phyloP scores from a whole-genome alignment of 2,888 invertebrate species.

The Sinelater perroti region DNA sequence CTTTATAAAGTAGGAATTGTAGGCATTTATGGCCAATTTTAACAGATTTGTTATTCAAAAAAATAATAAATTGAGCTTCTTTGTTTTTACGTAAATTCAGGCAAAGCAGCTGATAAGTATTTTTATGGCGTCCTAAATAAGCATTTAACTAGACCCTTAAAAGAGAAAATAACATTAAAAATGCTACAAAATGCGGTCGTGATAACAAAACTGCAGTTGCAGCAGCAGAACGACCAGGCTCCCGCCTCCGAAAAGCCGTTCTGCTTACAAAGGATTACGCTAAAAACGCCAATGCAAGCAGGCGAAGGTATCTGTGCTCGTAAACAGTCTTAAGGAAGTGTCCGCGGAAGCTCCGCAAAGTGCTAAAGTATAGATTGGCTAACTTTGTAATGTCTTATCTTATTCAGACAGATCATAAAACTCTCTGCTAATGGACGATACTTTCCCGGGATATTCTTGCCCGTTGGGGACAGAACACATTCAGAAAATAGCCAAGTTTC shows the following conservation, averaged over 20 bases:
- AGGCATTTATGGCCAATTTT: no score
- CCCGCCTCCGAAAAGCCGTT: constrained; percentile 36
- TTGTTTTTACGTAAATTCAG: background rate
- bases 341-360: constrained; percentile 46
- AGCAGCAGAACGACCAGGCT: constrained; percentile 17
- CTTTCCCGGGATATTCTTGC: constrained; percentile 49
- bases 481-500: constrained; percentile 34
- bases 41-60: no score
- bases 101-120: background rate
- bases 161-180: no score
- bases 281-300: constrained; percentile 44
- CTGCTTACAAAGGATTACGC: constrained; percentile 51
- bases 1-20: no score
- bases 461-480: constrained; percentile 44
- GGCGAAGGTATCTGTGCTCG: constrained; percentile 43
- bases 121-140: background rate
- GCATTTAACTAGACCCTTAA: constrained; percentile 2
- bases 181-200: no score
- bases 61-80: no score
- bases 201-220: constrained; percentile 3
- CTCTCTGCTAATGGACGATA: constrained; percentile 57
- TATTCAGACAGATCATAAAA: constrained; percentile 57
- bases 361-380: constrained; percentile 59
- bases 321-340: constrained; percentile 48
- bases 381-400: constrained; percentile 60